phyloP scores from a whole-genome alignment of 2,797 vertebrate species.

The Neosilurus hyrtlii region DNA sequence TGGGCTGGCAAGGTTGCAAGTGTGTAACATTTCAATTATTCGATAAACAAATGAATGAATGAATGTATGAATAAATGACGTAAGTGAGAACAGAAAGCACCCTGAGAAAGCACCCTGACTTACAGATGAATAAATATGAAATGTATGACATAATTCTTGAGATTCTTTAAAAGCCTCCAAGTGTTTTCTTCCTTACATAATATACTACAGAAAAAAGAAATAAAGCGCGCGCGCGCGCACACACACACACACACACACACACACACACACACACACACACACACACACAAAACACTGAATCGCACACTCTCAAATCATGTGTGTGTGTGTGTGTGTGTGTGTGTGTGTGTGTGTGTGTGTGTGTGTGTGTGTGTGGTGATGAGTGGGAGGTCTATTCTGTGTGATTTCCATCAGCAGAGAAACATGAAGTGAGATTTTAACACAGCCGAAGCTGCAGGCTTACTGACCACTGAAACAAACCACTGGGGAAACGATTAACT shows the following conservation, averaged over 20 bases:
- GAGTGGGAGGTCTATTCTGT: conserved; percentile 19
- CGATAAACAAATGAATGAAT: too few relatives aligned
- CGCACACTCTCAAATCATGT: background rate
- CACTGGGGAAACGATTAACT: background rate
- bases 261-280: background rate
- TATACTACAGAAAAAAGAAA: conserved; percentile 2
- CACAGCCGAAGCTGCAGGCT: background rate
- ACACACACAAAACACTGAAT: background rate
- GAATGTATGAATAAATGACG: too few relatives aligned
- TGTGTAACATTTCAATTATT: too few relatives aligned
- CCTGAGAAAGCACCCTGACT: background rate
- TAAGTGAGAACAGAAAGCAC: background rate
- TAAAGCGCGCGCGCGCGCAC: background rate
- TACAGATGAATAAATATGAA: background rate
- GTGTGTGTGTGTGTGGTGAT: conserved; percentile 1
- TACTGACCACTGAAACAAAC: background rate
- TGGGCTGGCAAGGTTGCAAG: too few relatives aligned
- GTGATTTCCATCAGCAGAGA: conserved; percentile 12
- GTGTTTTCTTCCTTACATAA: conserved; percentile 9
- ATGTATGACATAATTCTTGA: background rate
- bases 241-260: background rate
- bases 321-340: background rate
- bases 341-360: background rate
- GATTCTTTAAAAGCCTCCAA: background rate
- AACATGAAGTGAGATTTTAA: conserved; percentile 19